phyloP scores from a whole-genome alignment of 1,140 invertebrate genomes.

The Littorina saxatilis region DNA sequence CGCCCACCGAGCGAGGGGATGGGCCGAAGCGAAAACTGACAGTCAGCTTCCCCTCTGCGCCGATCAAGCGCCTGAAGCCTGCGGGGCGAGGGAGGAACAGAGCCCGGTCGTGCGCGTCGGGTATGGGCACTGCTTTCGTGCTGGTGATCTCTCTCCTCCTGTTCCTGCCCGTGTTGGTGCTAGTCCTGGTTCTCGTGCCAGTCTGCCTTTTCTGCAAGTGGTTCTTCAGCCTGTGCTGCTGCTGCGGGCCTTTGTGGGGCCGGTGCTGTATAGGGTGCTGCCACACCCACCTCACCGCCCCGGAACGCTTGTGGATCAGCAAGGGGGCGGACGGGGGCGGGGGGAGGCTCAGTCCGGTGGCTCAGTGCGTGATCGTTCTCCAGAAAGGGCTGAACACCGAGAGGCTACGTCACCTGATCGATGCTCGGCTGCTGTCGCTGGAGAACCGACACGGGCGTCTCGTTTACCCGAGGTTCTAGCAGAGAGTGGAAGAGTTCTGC shows the following conservation, averaged over 20 bases:
- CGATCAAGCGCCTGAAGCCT: conserved; percentile 72
- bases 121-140: conserved; percentile 71
- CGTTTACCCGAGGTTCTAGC: conserved; percentile 77
- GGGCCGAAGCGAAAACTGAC: neutral
- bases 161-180: conserved; percentile 65
- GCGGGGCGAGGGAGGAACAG: conserved; percentile 73
- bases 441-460: conserved; percentile 72
- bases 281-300: conserved; percentile 67
- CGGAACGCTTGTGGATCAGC: conserved; percentile 77
- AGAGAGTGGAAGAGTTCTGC: conserved; percentile 71
- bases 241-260: conserved; percentile 52
- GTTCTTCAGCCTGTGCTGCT: conserved; percentile 58
- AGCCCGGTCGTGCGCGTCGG: conserved; percentile 64
- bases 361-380: conserved; percentile 77
- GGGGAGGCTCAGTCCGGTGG: conserved; percentile 70
- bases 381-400: conserved; percentile 76
- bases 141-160: conserved; percentile 73
- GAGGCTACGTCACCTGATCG: conserved; percentile 76
- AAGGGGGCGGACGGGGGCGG: conserved; percentile 54
- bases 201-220: conserved; percentile 72
- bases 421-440: conserved; percentile 75
- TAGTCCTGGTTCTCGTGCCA: conserved; percentile 66
- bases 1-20: conserved; percentile 26
- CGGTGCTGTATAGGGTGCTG: conserved; percentile 63
- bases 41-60: conserved; percentile 60